Conservation (phyloP, 1,140 invertebrate genomes). For the Manduca sexta region DNA sequence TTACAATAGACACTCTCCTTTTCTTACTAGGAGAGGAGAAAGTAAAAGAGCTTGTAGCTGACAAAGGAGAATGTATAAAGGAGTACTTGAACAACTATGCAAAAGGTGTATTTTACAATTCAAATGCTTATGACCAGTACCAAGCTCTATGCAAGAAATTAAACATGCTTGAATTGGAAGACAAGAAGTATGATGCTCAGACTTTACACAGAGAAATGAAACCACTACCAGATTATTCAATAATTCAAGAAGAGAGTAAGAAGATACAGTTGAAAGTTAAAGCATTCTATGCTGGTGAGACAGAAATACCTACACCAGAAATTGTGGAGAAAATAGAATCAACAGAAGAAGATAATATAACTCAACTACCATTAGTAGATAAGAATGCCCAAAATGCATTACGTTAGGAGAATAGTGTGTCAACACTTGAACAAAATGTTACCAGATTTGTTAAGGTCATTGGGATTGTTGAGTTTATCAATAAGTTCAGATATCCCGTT, state of each 20-base stretch:
- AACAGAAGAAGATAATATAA: slow-evolving; percentile 36
- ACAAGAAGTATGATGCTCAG: slow-evolving; percentile 65
- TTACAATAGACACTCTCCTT: slow-evolving; percentile 74
- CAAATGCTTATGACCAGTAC: slow-evolving; percentile 69
- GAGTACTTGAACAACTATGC: slow-evolving; percentile 71
- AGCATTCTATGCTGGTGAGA: slow-evolving; percentile 69
- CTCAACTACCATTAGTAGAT: slow-evolving; percentile 73
- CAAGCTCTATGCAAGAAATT: slow-evolving; percentile 73
- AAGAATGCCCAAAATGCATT: slow-evolving; percentile 73
- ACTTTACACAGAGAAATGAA: slow-evolving; percentile 56
- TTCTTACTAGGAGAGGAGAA: slow-evolving; percentile 74
- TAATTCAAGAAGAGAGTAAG: slow-evolving; percentile 74
- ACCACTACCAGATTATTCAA: slow-evolving; percentile 74
- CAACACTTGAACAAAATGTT: slow-evolving; percentile 73
- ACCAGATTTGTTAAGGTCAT: slow-evolving; percentile 55
- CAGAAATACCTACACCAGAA: slow-evolving; percentile 43
- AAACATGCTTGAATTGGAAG: slow-evolving; percentile 73
- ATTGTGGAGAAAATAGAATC: slow-evolving; percentile 27
- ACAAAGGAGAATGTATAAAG: slow-evolving; percentile 72
- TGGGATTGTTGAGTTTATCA: slow-evolving; percentile 46
- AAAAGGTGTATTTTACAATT: slow-evolving; percentile 55
- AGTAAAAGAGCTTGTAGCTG: slow-evolving; percentile 72
- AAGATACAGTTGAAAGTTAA: slow-evolving; percentile 74
- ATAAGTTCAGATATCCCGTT: slow-evolving; percentile 65
- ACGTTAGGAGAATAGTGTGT: slow-evolving; percentile 73